These are phyloP conservation scores for Leuciscus waleckii DNA, from an alignment of 2,797 vertebrate genomes.

Conservation along the genomic window DNA sequence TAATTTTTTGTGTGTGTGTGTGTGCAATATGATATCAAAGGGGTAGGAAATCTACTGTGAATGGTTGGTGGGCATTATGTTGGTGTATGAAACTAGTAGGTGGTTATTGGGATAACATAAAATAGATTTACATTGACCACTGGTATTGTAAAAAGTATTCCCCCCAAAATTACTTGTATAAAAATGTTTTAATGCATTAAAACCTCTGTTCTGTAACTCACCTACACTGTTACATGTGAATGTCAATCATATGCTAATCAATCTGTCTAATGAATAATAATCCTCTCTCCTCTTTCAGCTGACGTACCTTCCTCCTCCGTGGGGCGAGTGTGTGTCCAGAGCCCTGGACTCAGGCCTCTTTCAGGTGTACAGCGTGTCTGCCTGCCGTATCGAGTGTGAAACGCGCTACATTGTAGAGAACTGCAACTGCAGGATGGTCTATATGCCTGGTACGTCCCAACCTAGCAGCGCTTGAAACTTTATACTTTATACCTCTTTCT, in stretches of 20 bases:
- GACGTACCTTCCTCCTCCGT: constrained; percentile 95
- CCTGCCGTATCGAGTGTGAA: constrained; percentile 97
- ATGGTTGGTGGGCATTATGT: neutral
- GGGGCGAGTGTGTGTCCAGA: constrained; percentile 93
- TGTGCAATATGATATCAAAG: too few relatives aligned
- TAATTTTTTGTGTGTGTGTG: too few relatives aligned
- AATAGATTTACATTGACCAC: neutral
- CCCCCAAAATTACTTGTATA: neutral
- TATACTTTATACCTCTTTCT: neutral
- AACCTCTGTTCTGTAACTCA: neutral
- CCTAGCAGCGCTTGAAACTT: neutral
- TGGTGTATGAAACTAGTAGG: neutral
- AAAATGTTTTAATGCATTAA: neutral
- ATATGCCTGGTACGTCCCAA: constrained; percentile 90
- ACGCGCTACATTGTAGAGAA: constrained; percentile 97
- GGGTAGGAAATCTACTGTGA: neutral
- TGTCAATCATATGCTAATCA: neutral
- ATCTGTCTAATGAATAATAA: neutral
- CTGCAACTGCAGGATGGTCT: constrained; percentile 98
- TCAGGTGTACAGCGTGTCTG: constrained; percentile 93
- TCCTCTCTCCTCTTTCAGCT: constrained; percentile 77
- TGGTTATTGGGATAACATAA: neutral
- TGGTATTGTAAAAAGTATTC: neutral
- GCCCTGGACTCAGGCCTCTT: constrained; percentile 93
- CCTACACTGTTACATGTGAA: neutral